phyloP scores from a whole-genome alignment of 2,113 vertebrate species.

The Scomber colias region DNA sequence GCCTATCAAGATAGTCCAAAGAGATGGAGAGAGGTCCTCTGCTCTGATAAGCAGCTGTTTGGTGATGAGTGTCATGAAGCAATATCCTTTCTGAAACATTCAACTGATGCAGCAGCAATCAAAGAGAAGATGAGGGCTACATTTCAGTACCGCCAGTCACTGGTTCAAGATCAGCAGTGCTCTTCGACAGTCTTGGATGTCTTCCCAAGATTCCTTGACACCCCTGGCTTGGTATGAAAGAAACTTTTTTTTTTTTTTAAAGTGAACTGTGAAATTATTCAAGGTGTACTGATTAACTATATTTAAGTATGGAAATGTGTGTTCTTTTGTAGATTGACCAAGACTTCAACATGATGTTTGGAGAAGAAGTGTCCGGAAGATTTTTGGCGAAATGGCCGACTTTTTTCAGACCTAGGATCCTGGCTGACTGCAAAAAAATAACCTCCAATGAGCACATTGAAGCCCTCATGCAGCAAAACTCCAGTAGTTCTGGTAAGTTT shows the following conservation, averaged over 20 bases:
- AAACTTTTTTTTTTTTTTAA: not conserved
- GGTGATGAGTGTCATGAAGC: no score
- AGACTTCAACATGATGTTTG: constrained; percentile 38
- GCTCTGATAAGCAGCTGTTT: no score
- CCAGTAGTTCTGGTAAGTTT: not conserved
- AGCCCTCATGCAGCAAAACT: not conserved
- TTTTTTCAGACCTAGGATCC: constrained; percentile 25
- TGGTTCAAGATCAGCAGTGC: constrained; percentile 22
- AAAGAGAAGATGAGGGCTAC: constrained; percentile 47
- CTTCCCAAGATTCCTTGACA: constrained; percentile 36
- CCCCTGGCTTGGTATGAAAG: constrained; percentile 33
- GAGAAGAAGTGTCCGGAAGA: constrained; percentile 22
- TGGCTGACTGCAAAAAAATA: constrained; percentile 20
- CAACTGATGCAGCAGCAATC: constrained; percentile 14
- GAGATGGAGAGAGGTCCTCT: no score
- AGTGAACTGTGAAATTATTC: not conserved
- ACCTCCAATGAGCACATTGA: constrained; percentile 3
- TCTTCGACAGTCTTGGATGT: constrained; percentile 35
- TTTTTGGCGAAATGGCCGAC: constrained; percentile 33
- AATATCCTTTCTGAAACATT: no score
- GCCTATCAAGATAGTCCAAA: not conserved
- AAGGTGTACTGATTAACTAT: not conserved
- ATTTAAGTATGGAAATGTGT: not conserved
- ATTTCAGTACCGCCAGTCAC: constrained; percentile 35
- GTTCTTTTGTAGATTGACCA: constrained; percentile 29